Evolutionary conservation across 30 jellyfish, hydroid and myxozoan species (phyloP).

Genomic region (Aurelia coerulea): DNA sequence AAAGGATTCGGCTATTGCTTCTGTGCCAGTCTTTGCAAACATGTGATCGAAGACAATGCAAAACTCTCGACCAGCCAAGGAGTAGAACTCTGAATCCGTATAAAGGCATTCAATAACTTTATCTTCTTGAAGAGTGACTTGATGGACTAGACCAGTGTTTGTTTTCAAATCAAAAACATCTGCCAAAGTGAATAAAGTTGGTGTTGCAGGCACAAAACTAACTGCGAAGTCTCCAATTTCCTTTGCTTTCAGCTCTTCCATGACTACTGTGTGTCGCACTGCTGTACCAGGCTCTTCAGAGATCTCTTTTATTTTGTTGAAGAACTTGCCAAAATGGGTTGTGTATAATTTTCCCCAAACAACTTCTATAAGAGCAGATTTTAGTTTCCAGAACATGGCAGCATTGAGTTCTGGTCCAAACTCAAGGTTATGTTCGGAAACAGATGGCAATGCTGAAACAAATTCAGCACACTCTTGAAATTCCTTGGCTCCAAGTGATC

Average conservation of each 20-base stretch:
- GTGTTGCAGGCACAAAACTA: background rate
- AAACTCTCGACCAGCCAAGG: slow-evolving; percentile 36
- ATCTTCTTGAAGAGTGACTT: slow-evolving; percentile 15
- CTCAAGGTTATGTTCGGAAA: slow-evolving; percentile 1
- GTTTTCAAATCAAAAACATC: slow-evolving; percentile 11
- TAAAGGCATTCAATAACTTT: slow-evolving; percentile 11
- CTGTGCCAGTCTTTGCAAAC: slow-evolving; percentile 60
- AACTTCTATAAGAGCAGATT: slow-evolving; percentile 24
- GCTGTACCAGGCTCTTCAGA: slow-evolving; percentile 17
- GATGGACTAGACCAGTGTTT: background rate
- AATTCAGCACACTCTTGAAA: slow-evolving; percentile 16
- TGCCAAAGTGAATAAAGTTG: slow-evolving; percentile 13
- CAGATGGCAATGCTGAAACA: slow-evolving; percentile 32
- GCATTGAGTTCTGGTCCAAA: background rate
- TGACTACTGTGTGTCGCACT: background rate
- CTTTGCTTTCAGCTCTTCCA: background rate
- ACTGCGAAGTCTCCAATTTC: slow-evolving; percentile 4
- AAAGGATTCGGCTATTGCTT: slow-evolving; percentile 31
- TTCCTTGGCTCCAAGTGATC: slow-evolving; percentile 11
- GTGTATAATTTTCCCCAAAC: slow-evolving; percentile 35
- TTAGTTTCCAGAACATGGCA: slow-evolving; percentile 22
- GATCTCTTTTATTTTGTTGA: slow-evolving; percentile 7
- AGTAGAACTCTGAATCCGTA: slow-evolving; percentile 20
- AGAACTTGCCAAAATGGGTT: slow-evolving; percentile 12
- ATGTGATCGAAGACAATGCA: slow-evolving; percentile 24